Evolutionary conservation across 2,113 vertebrate genomes (phyloP).

Genomic region (Triplophysa tibetana): DNA sequence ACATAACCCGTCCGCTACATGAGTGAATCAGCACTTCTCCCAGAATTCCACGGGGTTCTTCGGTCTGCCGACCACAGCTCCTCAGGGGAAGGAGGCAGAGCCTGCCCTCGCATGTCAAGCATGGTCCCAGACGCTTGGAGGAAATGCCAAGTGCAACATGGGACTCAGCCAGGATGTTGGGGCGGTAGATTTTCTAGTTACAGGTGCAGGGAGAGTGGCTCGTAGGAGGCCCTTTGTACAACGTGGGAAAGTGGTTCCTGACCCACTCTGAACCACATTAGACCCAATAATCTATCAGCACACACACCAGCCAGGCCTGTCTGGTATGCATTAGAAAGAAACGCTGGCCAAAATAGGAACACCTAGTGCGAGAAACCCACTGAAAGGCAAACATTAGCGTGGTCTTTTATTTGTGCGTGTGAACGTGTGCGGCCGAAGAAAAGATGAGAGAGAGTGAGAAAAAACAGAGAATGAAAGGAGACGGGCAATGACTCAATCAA

Average conservation of each 20-base stretch:
- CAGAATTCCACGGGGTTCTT: constrained; percentile 59
- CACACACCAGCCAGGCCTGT: constrained; percentile 55
- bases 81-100: constrained; percentile 61
- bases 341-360: constrained; percentile 63
- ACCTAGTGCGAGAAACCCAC: constrained; percentile 61
- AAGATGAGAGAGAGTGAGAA: not conserved
- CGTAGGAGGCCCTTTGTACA: constrained; percentile 63
- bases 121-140: constrained; percentile 72
- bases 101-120: constrained; percentile 73
- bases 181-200: constrained; percentile 66
- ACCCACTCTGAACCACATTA: constrained; percentile 61
- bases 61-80: constrained; percentile 56
- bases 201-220: constrained; percentile 69
- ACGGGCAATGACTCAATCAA: constrained; percentile 31
- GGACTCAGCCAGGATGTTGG: constrained; percentile 65
- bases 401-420: constrained; percentile 35
- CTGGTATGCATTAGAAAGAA: constrained; percentile 62
- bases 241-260: constrained; percentile 77
- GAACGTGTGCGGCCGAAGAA: constrained; percentile 1
- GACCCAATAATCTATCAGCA: constrained; percentile 56
- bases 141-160: constrained; percentile 79
- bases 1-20: constrained; percentile 39
- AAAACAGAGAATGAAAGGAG: constrained; percentile 11
- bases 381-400: constrained; percentile 40
- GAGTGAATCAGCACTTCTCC: constrained; percentile 65